phyloP scores from a whole-genome alignment of 2,113 vertebrate genomes.

The Psammodynastes pulverulentus region DNA sequence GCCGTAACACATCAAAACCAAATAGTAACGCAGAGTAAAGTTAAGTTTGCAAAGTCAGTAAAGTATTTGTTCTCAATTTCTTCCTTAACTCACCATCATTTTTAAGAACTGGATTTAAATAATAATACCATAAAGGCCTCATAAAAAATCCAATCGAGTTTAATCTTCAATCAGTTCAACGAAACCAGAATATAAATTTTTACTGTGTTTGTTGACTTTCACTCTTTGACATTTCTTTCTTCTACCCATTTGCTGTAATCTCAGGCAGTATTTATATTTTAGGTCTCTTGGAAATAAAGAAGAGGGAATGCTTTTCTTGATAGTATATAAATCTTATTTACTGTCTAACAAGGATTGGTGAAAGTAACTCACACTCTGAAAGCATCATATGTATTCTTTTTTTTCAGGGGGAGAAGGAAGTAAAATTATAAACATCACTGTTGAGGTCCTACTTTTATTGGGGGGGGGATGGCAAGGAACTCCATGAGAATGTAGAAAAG shows the following conservation, averaged over 20 bases:
- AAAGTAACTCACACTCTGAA: not conserved
- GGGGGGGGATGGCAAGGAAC: not conserved
- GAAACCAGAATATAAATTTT: not conserved
- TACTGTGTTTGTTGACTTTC: not conserved
- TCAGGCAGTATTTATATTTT: not conserved
- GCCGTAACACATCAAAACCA: constrained; percentile 64
- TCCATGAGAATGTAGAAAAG: not conserved
- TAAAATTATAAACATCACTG: not conserved
- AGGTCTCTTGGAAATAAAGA: not conserved
- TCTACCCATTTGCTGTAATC: not conserved
- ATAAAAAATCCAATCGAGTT: not conserved
- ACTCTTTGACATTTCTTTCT: not conserved
- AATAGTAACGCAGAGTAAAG: constrained; percentile 52
- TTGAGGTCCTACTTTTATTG: not conserved
- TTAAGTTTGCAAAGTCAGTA: constrained; percentile 63
- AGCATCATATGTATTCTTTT: not conserved
- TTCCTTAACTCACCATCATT: constrained; percentile 63
- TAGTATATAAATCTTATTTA: not conserved
- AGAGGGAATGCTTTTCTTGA: not conserved
- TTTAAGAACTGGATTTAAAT: constrained; percentile 45
- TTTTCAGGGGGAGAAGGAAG: not conserved
- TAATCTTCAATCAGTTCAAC: not conserved
- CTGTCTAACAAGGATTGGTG: not conserved
- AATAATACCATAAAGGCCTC: not conserved
- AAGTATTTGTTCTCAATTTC: constrained; percentile 56